Evolutionary conservation across 2,797 vertebrate species (phyloP).

Genomic region (Crypturellus tataupa): DNA sequence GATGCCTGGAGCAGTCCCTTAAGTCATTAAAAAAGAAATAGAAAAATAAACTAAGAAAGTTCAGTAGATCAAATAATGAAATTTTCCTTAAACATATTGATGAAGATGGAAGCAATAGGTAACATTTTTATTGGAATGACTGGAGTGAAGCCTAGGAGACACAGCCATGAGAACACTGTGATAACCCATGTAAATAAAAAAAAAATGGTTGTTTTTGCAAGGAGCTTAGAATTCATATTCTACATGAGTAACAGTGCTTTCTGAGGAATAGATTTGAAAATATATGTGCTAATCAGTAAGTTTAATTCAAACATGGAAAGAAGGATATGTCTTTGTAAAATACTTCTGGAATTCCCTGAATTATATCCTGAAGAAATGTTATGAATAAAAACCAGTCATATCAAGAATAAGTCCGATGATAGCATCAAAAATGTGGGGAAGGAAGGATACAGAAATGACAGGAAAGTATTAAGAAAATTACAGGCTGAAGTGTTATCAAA

Average conservation of each 20-base stretch:
- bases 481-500: neutral
- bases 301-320: conserved; percentile 1
- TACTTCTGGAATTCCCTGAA: neutral
- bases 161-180: neutral
- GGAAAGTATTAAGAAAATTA: neutral
- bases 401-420: neutral
- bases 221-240: neutral
- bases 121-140: neutral
- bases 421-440: neutral
- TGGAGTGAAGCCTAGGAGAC: neutral
- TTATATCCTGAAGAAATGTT: neutral
- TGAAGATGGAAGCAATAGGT: neutral
- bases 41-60: neutral
- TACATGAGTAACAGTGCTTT: neutral
- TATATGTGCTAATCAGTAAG: neutral
- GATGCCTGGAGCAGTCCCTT: neutral
- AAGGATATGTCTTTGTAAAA: neutral
- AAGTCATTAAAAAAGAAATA: conserved; percentile 14
- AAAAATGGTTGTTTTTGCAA: neutral
- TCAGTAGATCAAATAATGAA: neutral
- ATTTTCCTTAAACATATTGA: neutral
- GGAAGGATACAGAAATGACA: neutral
- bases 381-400: neutral
- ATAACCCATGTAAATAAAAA: neutral
- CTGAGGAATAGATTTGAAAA: conserved; percentile 1